Base-by-base conservation (phyloP, 2,113 vertebrate genomes). In the Xiphophorus couchianus region DNA sequence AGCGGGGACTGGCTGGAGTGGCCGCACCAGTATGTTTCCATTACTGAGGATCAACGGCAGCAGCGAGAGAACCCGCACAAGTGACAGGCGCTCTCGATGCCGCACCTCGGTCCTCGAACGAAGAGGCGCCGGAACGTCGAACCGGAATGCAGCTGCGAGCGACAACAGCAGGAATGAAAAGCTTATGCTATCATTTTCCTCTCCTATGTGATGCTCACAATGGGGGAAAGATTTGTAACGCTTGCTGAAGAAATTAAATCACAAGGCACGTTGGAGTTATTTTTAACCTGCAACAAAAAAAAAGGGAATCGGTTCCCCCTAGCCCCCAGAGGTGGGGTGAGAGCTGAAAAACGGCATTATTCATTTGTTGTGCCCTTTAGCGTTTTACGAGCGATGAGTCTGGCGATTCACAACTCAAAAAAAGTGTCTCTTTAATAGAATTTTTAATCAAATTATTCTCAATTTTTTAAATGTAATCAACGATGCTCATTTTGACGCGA, bases 11-110 rank as follows among this genome's bases (percentile, higher is more conserved):
- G n/a, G 69, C 27, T 35, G 69, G 0, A 25, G 60, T 25, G 64
- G 85, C 75, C 71, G 42, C 42, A 77, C 83, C 77, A 80, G 87
- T 86, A 75, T 82, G 73, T 88, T 89, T 81, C 88, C 74, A 91
- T 91, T 84, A 90, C 77, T 54, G 69, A 76, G 64, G 67, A 64
- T 81, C 66, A 63, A 48, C 63, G 64, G 78, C 62, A 58, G 63
- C 72, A 14, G 69, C 44, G 65, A 77, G 62, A 71, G 54, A 63
- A 4, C 11, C 65, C 62, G 33, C 29, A 64, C 66, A 61, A 77
- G 75, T 83, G 86, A 86, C 67, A 81, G 77, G 77, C 29, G 69
- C 66, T 73, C 77, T 58, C 31, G 74, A 74, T 71, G 77, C 66
- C 17, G 6, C 62, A 30, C 30, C 27, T 15, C 2, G 70, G 48